Conservation (phyloP, 2,797 vertebrate species). For the Cynopterus sphinx region DNA sequence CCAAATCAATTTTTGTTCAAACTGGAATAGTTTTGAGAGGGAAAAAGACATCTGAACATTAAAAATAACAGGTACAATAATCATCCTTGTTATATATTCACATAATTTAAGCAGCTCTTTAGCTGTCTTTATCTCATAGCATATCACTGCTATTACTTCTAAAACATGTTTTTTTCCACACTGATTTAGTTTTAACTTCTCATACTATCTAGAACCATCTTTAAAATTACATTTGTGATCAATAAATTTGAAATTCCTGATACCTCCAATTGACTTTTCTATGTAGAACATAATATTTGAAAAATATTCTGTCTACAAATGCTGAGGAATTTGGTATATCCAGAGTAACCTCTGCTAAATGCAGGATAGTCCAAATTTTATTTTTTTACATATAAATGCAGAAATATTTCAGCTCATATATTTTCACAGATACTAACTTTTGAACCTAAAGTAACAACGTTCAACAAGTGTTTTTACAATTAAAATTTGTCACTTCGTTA, state of each 20-base stretch:
- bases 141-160: background rate
- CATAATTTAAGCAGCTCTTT: background rate
- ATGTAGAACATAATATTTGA: background rate
- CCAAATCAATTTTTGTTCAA: slow-evolving; percentile 4
- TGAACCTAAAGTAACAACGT: background rate
- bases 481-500: background rate
- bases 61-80: background rate
- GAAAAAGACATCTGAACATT: background rate
- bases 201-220: background rate
- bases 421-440: background rate
- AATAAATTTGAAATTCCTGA: background rate
- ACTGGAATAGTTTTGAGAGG: background rate
- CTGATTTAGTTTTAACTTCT: background rate
- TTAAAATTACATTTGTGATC: background rate
- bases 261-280: background rate
- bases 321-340: background rate
- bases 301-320: background rate
- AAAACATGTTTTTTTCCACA: background rate
- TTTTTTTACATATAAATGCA: background rate
- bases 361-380: background rate
- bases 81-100: background rate
- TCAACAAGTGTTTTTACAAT: background rate
- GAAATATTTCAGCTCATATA: background rate
- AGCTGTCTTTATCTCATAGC: background rate
- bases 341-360: background rate